Evolutionary conservation across 2,888 invertebrate species (phyloP).

Genomic region (Pristionchus maxplancki): DNA sequence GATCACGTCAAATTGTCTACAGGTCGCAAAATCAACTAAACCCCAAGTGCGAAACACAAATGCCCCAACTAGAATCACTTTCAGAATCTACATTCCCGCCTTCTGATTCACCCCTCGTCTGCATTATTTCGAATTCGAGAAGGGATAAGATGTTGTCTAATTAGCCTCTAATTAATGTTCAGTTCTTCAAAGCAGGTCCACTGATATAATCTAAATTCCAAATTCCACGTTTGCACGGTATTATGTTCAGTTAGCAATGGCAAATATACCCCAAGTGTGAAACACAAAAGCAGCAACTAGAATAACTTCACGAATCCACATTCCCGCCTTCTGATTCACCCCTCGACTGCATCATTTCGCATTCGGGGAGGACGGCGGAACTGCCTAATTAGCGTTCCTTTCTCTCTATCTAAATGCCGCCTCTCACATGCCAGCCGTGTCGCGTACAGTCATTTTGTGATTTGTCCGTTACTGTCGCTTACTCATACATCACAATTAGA

Average conservation of each 20-base stretch:
- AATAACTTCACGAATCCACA: neutral
- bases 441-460: too few relatives aligned
- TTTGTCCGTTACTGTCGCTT: neutral
- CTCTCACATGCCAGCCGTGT: too few relatives aligned
- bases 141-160: neutral
- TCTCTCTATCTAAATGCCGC: slow-evolving; percentile 4
- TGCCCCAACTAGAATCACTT: neutral
- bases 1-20: too few relatives aligned
- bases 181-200: too few relatives aligned
- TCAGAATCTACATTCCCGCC: neutral
- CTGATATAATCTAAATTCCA: too few relatives aligned
- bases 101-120: neutral
- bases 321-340: neutral
- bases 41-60: too few relatives aligned
- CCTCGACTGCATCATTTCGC: neutral
- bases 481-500: neutral
- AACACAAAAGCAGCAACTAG: too few relatives aligned
- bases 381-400: neutral
- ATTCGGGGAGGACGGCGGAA: neutral
- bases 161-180: too few relatives aligned
- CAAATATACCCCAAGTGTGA: too few relatives aligned
- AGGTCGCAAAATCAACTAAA: too few relatives aligned
- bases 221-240: too few relatives aligned
- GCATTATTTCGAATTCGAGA: neutral
- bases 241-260: too few relatives aligned